Conservation (phyloP, 1,140 invertebrate species). For the Trachelipus rathkii region DNA sequence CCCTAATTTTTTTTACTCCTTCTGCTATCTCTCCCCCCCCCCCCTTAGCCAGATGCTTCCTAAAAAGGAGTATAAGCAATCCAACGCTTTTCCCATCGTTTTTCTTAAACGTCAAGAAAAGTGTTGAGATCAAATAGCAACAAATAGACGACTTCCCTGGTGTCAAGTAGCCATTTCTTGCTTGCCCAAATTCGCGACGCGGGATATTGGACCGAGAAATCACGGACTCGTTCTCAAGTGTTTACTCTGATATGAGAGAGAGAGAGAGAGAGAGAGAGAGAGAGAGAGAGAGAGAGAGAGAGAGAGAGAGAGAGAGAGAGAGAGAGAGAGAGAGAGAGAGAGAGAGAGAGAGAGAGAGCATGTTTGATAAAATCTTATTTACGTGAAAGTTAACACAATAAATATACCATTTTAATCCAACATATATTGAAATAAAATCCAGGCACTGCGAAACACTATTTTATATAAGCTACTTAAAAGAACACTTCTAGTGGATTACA, state of each 20-base stretch:
- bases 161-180: neutral
- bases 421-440: too few relatives aligned
- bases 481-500: too few relatives aligned
- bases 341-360: neutral
- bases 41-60: neutral
- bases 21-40: neutral
- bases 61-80: slow-evolving; percentile 2
- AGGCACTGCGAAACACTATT: too few relatives aligned
- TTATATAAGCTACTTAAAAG: too few relatives aligned
- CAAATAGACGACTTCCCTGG: slow-evolving; percentile 7
- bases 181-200: too few relatives aligned
- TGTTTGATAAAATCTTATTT: too few relatives aligned
- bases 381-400: too few relatives aligned
- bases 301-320: neutral
- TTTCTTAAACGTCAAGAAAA: neutral
- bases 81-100: neutral
- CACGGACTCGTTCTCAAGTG: too few relatives aligned
- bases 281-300: neutral
- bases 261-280: neutral
- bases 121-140: neutral
- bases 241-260: neutral
- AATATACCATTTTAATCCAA: too few relatives aligned
- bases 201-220: neutral
- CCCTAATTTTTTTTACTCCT: neutral
- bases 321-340: slow-evolving; percentile 7